A percentile compares a stretch with the other conserved stretches of the same genome.
Evolutionary conservation across 64 coral and sea anemone species (phyloP).

Genomic region (Trachythela sp.): DNA sequence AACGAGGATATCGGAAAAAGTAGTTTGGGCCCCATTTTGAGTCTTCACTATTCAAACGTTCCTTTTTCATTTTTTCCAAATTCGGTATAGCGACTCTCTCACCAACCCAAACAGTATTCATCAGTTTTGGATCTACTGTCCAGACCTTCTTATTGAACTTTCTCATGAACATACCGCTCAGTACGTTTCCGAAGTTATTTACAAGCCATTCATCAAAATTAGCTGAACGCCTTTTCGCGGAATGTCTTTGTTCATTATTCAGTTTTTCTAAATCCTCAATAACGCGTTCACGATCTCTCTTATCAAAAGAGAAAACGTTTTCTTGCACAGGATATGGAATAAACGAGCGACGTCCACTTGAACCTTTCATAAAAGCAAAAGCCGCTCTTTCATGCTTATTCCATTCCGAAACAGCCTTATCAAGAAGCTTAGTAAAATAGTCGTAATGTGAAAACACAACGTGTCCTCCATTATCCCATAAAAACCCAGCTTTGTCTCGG

Average conservation of each 20-base stretch:
- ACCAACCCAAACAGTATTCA: conserved; percentile 64
- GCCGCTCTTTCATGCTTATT: conserved; percentile 45
- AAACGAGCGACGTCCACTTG: conserved; percentile 46
- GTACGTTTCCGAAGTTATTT: conserved; percentile 46
- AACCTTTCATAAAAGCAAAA: conserved; percentile 64
- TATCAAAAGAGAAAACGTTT: conserved; percentile 55
- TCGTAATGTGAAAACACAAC: conserved; percentile 71
- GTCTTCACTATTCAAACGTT: not conserved
- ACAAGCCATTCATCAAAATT: conserved; percentile 74
- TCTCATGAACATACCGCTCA: conserved; percentile 58
- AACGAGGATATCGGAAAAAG: conserved; percentile 56
- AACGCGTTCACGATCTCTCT: conserved; percentile 20
- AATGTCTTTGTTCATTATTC: not conserved
- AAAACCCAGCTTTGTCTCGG: conserved; percentile 59
- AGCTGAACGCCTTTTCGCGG: not conserved
- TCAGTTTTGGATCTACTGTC: conserved; percentile 60
- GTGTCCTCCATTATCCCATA: conserved; percentile 79
- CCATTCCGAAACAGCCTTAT: conserved; percentile 49
- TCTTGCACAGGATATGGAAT: conserved; percentile 69
- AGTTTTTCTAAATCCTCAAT: conserved; percentile 32
- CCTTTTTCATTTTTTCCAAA: too few species aligned
- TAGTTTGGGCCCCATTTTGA: conserved; percentile 63
- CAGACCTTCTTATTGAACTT: conserved; percentile 70
- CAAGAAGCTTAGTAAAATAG: conserved; percentile 49
- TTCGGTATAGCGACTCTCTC: conserved; percentile 68